phyloP scores from a whole-genome alignment of 2,888 invertebrate genomes.

The Pecten maximus region DNA sequence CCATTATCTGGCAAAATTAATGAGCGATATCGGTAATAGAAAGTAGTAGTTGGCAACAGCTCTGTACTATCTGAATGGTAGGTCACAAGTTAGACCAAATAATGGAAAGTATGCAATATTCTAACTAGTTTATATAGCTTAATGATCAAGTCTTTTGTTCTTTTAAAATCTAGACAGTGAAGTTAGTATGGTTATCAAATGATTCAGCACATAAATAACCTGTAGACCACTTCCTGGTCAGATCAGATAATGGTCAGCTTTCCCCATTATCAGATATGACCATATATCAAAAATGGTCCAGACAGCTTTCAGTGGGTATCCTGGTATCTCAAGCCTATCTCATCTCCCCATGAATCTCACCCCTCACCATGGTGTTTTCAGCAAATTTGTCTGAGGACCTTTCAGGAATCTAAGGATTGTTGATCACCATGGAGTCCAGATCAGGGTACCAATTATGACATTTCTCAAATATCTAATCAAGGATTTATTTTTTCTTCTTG shows the following conservation, averaged over 20 bases:
- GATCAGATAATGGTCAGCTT: neutral
- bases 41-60: neutral
- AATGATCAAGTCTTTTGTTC: neutral
- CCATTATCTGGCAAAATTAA: neutral
- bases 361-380: neutral
- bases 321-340: neutral
- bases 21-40: neutral
- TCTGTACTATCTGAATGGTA: neutral
- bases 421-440: neutral
- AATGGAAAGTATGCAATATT: neutral
- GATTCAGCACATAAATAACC: neutral
- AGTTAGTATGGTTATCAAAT: neutral
- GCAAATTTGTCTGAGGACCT: neutral
- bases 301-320: neutral
- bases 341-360: neutral
- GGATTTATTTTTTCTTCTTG: neutral
- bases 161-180: neutral
- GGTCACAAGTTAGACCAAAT: neutral
- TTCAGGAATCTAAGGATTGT: neutral
- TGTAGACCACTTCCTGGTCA: neutral
- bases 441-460: neutral
- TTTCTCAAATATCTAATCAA: neutral
- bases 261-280: conserved; percentile 9
- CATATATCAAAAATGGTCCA: neutral
- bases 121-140: neutral